phyloP scores from a whole-genome alignment of 2,797 vertebrate species.

The Aphelocoma californica region DNA sequence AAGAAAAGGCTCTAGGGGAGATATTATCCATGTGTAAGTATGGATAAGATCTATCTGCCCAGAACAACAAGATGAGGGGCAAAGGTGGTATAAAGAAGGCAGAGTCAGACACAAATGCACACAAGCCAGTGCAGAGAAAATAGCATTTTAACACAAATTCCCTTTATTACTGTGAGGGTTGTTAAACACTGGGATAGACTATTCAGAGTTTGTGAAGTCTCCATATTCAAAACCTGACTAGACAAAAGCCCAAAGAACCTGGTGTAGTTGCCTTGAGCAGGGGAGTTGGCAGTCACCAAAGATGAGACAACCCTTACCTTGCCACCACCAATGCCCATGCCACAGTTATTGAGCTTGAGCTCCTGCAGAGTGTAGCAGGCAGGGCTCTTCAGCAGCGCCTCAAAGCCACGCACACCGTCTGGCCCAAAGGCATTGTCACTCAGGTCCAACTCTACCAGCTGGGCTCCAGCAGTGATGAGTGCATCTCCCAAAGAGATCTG shows the following conservation, averaged over 20 bases:
- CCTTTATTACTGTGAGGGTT: background rate
- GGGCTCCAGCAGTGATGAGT: slow-evolving; percentile 87
- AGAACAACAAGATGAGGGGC: background rate
- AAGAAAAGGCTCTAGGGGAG: background rate
- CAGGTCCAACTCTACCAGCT: slow-evolving; percentile 89
- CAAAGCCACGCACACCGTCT: slow-evolving; percentile 92
- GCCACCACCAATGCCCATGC: slow-evolving; percentile 96
- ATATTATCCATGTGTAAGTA: background rate
- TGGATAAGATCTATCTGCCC: too few species aligned
- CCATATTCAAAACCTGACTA: background rate
- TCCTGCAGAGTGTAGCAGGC: slow-evolving; percentile 89
- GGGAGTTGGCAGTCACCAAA: background rate
- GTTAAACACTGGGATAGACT: background rate
- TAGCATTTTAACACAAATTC: background rate
- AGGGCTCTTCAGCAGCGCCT: slow-evolving; percentile 87
- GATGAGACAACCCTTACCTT: slow-evolving; percentile 77
- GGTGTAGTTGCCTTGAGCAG: background rate
- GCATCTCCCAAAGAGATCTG: slow-evolving; percentile 91
- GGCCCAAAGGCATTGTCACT: slow-evolving; percentile 98
- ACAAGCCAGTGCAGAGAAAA: background rate
- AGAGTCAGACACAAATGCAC: background rate
- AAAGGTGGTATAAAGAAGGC: background rate
- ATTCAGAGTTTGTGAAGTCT: background rate
- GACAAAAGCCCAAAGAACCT: background rate
- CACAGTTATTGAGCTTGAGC: slow-evolving; percentile 96